Percentiles rank a stretch among this genome's conserved stretches.
These are phyloP conservation scores for Austrofundulus limnaeus DNA, from an alignment of 2,113 vertebrate genomes.

Conservation along the genomic window DNA sequence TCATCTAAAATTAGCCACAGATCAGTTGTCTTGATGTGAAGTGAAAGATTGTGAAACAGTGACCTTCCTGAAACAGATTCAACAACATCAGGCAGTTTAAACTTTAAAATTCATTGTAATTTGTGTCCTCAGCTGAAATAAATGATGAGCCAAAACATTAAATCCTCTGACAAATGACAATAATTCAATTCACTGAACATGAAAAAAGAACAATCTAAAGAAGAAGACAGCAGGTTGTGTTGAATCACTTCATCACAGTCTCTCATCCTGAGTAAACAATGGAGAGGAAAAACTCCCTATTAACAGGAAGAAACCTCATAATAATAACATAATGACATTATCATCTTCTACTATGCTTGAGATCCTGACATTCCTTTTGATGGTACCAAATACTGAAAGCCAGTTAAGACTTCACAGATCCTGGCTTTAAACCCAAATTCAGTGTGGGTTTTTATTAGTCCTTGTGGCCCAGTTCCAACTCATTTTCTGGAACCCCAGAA, in stretches of 20 bases:
- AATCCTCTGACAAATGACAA: background rate
- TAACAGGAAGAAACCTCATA: too few relatives aligned
- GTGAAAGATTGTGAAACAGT: background rate
- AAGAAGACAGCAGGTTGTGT: too few relatives aligned
- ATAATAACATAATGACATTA: background rate
- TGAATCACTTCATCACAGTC: too few relatives aligned
- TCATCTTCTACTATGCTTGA: background rate
- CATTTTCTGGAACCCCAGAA: too few relatives aligned
- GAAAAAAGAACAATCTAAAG: too few relatives aligned
- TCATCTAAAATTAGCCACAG: background rate
- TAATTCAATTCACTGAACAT: background rate
- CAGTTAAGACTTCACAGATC: too few relatives aligned
- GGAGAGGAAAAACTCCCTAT: too few relatives aligned
- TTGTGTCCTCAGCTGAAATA: background rate
- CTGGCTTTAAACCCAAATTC: too few relatives aligned
- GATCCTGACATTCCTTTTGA: background rate
- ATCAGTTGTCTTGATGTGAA: background rate
- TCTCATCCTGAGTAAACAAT: too few relatives aligned
- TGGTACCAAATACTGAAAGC: too few relatives aligned
- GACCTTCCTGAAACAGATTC: background rate
- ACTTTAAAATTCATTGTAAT: conserved; percentile 10
- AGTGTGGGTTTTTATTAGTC: too few relatives aligned
- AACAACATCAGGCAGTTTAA: conserved; percentile 3
- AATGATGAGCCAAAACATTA: background rate
- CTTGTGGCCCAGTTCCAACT: too few relatives aligned